Conservation (phyloP, 2,797 vertebrate species). For the Pelodytes ibericus region DNA sequence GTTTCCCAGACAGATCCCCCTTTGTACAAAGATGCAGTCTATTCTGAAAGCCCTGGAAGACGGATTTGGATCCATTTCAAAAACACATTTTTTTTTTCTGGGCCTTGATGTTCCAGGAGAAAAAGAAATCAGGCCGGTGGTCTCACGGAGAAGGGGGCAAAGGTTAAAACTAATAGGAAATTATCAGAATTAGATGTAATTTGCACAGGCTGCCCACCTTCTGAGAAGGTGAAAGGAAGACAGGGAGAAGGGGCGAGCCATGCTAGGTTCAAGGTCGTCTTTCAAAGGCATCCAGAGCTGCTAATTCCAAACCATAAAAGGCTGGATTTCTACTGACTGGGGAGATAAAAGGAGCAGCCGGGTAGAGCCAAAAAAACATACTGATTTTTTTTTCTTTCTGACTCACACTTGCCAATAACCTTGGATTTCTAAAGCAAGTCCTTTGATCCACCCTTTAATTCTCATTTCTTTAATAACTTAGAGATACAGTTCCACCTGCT, state of each 20-base stretch:
- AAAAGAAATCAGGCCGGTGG: not conserved
- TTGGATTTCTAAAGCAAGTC: not conserved
- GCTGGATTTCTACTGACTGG: not conserved
- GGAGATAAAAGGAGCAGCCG: not conserved
- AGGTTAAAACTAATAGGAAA: not conserved
- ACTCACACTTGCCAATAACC: not conserved
- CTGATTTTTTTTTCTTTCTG: not conserved
- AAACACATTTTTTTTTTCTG: not conserved
- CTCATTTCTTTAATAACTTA: too few relatives aligned
- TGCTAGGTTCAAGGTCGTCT: not conserved
- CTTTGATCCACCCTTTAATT: not conserved
- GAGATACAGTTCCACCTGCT: too few relatives aligned
- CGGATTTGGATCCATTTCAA: slow-evolving; percentile 4
- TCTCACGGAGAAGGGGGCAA: not conserved
- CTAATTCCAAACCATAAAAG: slow-evolving; percentile 6
- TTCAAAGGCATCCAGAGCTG: not conserved
- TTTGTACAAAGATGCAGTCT: not conserved
- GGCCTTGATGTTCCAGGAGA: not conserved
- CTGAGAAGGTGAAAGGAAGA: not conserved
- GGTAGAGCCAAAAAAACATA: not conserved
- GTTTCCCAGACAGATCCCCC: not conserved
- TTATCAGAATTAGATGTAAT: not conserved
- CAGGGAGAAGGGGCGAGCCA: not conserved
- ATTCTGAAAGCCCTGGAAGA: not conserved
- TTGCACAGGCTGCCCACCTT: not conserved